These are phyloP conservation scores for Caenorhabditis doughertyi DNA, from an alignment of 2,888 invertebrate species.

Conservation along the genomic window DNA sequence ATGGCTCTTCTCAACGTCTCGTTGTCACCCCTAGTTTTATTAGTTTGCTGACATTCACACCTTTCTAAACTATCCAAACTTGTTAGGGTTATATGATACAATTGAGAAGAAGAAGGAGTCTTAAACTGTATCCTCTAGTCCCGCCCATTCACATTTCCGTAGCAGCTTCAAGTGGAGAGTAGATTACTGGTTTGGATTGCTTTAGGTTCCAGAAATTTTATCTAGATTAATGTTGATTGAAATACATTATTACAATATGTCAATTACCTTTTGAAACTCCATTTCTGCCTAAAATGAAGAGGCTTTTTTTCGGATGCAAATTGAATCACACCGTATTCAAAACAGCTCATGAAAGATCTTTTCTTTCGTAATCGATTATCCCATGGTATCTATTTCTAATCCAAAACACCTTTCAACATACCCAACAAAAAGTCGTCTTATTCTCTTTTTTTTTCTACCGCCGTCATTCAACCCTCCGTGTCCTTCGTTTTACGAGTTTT, in stretches of 20 bases:
- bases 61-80: constrained; percentile 5
- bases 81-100: neutral
- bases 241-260: too few relatives aligned
- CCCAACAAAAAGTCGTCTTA: constrained; percentile 17
- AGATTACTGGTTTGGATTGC: too few relatives aligned
- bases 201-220: too few relatives aligned
- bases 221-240: too few relatives aligned
- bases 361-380: neutral
- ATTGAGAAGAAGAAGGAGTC: neutral
- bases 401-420: constrained; percentile 28
- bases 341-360: constrained; percentile 7
- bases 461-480: constrained; percentile 41
- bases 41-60: constrained; percentile 38
- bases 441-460: constrained; percentile 21
- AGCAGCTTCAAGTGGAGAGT: too few relatives aligned
- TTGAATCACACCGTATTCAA: neutral
- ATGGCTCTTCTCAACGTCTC: constrained; percentile 4
- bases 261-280: too few relatives aligned
- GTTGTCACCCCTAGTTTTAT: constrained; percentile 19
- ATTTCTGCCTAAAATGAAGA: too few relatives aligned
- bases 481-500: constrained; percentile 65
- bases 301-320: too few relatives aligned
- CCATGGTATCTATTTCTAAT: constrained; percentile 5
- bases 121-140: neutral
- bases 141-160: neutral